Conservation (phyloP, 2,888 invertebrate species). For the Baronia brevicornis region DNA sequence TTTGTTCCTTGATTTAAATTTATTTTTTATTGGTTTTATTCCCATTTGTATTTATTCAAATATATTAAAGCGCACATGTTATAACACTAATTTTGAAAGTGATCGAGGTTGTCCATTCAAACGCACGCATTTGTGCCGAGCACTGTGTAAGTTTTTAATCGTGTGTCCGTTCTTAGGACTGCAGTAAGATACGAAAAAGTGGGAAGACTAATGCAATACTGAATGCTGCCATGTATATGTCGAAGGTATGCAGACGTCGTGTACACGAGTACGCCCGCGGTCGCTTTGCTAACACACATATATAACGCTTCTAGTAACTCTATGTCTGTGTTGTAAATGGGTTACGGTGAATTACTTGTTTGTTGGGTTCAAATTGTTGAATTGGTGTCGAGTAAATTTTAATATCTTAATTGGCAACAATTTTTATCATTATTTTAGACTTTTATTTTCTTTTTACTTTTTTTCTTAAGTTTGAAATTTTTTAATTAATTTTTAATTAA, state of each 20-base stretch:
- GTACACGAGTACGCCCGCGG: constrained; percentile 24
- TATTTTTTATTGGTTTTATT: too few relatives aligned
- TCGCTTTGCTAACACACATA: constrained; percentile 21
- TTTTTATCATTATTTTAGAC: constrained; percentile 1
- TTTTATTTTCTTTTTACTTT: too few relatives aligned
- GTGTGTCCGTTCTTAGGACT: constrained; percentile 72
- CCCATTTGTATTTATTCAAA: too few relatives aligned
- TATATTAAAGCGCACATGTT: too few relatives aligned
- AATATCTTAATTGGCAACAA: neutral
- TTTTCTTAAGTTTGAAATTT: too few relatives aligned
- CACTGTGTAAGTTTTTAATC: constrained; percentile 20
- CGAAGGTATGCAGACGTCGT: constrained; percentile 76
- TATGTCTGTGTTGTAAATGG: constrained; percentile 1
- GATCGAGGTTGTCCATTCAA: constrained; percentile 2
- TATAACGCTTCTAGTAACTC: constrained; percentile 16
- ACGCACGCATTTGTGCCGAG: constrained; percentile 3
- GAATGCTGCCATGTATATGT: constrained; percentile 79
- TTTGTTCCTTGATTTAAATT: too few relatives aligned
- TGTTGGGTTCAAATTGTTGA: neutral
- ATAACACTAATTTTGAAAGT: neutral
- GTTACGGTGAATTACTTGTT: constrained; percentile 1
- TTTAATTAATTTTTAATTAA: too few relatives aligned
- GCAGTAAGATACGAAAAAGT: constrained; percentile 77
- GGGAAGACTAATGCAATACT: constrained; percentile 78
- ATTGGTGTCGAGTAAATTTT: neutral